Percentiles rank a stretch among this genome's conserved stretches.
Conservation (phyloP, 2,797 vertebrate genomes). For the Etheostoma perlongum region DNA sequence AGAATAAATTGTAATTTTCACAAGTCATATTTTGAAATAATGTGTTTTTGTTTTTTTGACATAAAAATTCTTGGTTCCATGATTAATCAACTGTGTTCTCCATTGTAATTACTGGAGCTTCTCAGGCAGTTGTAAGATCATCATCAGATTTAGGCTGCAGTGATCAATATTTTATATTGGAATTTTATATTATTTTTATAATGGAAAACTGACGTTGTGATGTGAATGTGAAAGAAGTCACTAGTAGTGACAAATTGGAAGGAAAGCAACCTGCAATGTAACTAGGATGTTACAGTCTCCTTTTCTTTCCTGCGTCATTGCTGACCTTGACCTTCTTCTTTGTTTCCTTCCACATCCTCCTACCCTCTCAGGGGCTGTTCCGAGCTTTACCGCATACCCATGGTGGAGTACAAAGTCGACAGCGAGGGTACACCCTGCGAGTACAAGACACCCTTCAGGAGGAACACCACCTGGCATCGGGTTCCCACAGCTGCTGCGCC, state of each 20-base stretch:
- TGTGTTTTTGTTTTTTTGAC: background rate
- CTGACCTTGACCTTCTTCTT: constrained; percentile 29
- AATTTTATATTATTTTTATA: background rate
- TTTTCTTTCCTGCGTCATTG: background rate
- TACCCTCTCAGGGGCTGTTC: constrained; percentile 91
- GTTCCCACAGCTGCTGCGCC: constrained; percentile 90
- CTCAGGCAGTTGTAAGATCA: background rate
- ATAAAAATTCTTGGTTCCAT: background rate
- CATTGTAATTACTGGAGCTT: background rate
- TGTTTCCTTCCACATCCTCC: constrained; percentile 1
- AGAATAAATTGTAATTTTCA: background rate
- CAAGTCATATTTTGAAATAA: background rate
- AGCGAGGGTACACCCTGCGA: constrained; percentile 97
- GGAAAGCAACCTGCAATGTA: background rate
- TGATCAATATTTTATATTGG: background rate
- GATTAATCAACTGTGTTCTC: background rate
- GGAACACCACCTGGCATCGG: constrained; percentile 97
- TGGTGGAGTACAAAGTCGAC: constrained; percentile 99
- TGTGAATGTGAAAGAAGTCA: background rate
- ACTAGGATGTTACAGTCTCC: background rate
- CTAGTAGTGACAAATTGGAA: background rate
- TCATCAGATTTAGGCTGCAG: background rate
- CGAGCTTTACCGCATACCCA: constrained; percentile 96
- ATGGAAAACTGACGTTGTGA: background rate
- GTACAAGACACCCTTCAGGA: constrained; percentile 98